phyloP scores from a whole-genome alignment of 2,113 vertebrate species.

The Isurus oxyrinchus region DNA sequence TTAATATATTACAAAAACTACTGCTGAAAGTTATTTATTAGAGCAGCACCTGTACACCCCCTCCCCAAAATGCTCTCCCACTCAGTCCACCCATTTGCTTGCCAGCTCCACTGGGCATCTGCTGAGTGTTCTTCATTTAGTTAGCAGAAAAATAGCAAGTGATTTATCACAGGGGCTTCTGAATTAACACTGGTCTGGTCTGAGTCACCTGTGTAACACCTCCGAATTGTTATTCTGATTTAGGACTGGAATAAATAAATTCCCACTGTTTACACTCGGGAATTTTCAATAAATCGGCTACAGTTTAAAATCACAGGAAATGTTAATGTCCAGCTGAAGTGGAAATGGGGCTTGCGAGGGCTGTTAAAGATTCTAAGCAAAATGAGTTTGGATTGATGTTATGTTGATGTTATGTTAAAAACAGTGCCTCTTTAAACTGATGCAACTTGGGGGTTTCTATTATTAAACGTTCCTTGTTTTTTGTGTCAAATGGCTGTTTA shows the following conservation, averaged over 20 bases:
- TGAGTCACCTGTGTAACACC: conserved; percentile 5
- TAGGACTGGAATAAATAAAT: conserved; percentile 13
- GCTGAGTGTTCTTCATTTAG: background rate
- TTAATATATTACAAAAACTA: no score
- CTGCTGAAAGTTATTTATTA: no score
- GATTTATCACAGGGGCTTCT: background rate
- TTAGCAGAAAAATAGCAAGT: background rate
- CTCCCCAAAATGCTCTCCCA: background rate
- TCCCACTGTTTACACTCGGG: conserved; percentile 9
- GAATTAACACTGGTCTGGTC: background rate
- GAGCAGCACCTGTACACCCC: background rate
- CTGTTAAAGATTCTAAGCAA: conserved; percentile 11
- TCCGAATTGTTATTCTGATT: background rate
- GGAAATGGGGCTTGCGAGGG: conserved; percentile 7
- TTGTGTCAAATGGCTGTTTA: background rate
- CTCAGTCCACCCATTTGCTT: background rate
- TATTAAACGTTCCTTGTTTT: background rate
- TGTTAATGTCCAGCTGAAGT: conserved; percentile 34
- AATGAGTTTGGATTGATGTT: conserved; percentile 35
- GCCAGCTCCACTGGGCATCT: background rate
- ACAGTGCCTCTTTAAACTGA: background rate
- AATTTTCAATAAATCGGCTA: conserved; percentile 16
- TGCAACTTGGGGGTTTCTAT: background rate
- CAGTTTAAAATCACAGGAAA: conserved; percentile 31
- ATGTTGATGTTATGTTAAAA: background rate